Base-by-base conservation (phyloP, 1,140 invertebrate genomes). In the Drosophila yakuba region DNA sequence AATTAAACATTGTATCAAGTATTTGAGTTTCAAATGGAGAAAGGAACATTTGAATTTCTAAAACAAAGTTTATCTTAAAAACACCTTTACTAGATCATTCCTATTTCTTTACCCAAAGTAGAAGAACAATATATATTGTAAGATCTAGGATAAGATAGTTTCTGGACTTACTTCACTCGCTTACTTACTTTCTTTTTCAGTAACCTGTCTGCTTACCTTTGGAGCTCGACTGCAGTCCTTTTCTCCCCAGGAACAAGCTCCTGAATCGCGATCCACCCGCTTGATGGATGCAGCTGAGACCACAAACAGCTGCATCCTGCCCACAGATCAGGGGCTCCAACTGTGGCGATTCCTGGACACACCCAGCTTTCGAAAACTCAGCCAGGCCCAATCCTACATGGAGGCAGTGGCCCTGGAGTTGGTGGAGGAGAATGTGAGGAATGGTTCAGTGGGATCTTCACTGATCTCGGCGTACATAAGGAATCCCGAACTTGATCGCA, bases 301-400 rank as follows among this genome's bases (percentile, higher is more conserved):
- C 2, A 95, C 96, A 5, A 97, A 97, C 79, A 90, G 91, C 5
- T 88, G 80, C 20, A 95, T 96, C 20, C 93, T 97, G 54, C 94
- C 94, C 81, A 95, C 97, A 0, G 97, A 98, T 85, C 96, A 96
- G 88, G 95, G 96, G 8, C 92, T 95, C 10, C 94, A 94, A 44
- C 85, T 97, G 1, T 97, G 96, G 96, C 93, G 93, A 56, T 94
- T 93, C 71, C 94, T 96, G 63, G 93, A 95, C 38, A 97, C 97
- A 0, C 95, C 96, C 0, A 85, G 95, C 4, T 98, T 97, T 81
- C 95, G 93, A 61, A 95, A 95, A 93, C 92, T 98, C 1, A 93
- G 93, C 10, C 93, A 94, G 61, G 94, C 96, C 32, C 96, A 97
- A 75, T 91, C 94, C 48, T 96, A 94, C 74, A 95, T 98, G 93